Conservation (phyloP, 92 coral and sea anemone species). For the Micromussa lordhowensis region DNA sequence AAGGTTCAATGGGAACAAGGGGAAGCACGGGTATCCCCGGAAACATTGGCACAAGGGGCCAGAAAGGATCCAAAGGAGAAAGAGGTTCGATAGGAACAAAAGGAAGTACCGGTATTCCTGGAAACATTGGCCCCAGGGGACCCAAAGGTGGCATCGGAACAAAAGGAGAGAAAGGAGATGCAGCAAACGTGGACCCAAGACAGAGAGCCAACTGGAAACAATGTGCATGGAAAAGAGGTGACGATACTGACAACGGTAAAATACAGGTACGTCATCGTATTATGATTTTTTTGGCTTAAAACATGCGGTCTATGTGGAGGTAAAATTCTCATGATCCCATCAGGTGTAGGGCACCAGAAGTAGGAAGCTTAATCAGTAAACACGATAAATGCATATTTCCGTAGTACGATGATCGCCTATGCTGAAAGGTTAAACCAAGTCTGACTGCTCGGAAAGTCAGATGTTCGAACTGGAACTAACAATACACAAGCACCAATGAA, state of each 20-base stretch:
- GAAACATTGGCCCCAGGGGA: not conserved
- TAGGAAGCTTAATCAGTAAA: too few species aligned
- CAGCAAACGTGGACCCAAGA: not conserved
- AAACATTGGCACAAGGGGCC: not conserved
- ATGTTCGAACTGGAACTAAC: too few species aligned
- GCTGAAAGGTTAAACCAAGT: too few species aligned
- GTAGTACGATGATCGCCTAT: too few species aligned
- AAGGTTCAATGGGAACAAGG: not conserved
- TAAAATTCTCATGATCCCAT: too few species aligned
- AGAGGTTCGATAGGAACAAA: not conserved
- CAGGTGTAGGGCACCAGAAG: too few species aligned
- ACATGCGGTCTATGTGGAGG: too few species aligned
- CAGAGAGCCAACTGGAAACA: slow-evolving; percentile 6
- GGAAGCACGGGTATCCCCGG: not conserved
- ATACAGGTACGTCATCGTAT: not conserved
- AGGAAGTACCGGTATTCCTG: not conserved
- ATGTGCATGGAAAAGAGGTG: not conserved
- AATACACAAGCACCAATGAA: too few species aligned
- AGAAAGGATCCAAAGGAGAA: not conserved
- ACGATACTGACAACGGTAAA: not conserved
- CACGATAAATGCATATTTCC: too few species aligned
- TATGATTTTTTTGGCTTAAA: too few species aligned
- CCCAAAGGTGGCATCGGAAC: not conserved
- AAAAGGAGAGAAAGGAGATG: not conserved
- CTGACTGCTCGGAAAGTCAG: too few species aligned